phyloP scores from a whole-genome alignment of 2,113 vertebrate genomes.

The Gnathonemus echidnorhynchus region DNA sequence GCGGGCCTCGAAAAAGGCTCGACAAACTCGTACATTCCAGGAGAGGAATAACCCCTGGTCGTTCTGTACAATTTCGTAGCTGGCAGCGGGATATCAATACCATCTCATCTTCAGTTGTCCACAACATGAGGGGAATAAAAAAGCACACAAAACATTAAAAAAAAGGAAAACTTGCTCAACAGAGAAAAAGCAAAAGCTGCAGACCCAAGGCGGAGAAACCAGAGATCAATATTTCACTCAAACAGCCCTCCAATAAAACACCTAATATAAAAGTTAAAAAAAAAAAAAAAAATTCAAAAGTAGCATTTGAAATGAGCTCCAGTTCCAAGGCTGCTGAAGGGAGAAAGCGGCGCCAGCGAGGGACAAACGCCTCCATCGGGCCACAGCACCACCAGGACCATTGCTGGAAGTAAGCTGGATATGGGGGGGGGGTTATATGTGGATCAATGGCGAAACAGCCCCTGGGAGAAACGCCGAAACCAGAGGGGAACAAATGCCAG shows the following conservation, averaged over 20 bases:
- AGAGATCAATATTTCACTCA: neutral
- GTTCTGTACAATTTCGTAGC: neutral
- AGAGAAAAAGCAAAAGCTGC: neutral
- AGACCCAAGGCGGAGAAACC: neutral
- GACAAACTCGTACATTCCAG: neutral
- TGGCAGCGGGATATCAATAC: neutral
- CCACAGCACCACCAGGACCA: slow-evolving; percentile 10
- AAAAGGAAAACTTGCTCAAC: neutral
- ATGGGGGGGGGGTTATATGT: slow-evolving; percentile 10
- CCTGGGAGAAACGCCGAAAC: slow-evolving; percentile 35
- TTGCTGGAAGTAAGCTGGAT: slow-evolving; percentile 38
- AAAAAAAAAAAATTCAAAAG: neutral
- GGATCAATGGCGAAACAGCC: slow-evolving; percentile 46
- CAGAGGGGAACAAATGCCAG: slow-evolving; percentile 35
- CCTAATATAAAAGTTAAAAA: neutral
- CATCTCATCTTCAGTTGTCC: neutral
- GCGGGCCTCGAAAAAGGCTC: neutral
- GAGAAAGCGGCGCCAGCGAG: neutral
- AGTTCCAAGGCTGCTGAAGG: neutral
- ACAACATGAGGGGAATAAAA: neutral
- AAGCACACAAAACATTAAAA: neutral
- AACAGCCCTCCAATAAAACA: neutral
- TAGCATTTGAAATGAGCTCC: neutral
- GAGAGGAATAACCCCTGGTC: neutral
- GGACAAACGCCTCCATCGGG: neutral